These are phyloP conservation scores for Nephrotoma flavescens DNA, from an alignment of 2,888 invertebrate genomes.

Conservation along the genomic window DNA sequence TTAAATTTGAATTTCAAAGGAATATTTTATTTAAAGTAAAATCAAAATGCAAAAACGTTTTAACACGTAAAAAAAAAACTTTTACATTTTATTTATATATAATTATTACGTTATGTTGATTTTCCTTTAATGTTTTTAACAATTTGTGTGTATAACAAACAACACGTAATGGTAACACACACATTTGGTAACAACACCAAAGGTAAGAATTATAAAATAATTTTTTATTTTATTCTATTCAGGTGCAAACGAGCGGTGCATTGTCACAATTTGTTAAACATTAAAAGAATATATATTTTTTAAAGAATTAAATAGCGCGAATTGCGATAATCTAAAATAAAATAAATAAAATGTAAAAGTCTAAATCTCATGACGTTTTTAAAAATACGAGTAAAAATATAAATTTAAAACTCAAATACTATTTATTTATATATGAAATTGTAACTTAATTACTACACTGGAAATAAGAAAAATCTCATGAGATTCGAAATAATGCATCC, in stretches of 20 bases:
- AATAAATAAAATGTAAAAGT: neutral
- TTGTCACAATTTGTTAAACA: neutral
- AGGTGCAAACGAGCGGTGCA: neutral
- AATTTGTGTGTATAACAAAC: neutral
- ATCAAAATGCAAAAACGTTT: neutral
- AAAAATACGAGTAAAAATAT: neutral
- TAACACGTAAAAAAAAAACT: neutral
- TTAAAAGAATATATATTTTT: neutral
- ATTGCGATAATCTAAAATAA: neutral
- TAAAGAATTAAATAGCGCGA: neutral
- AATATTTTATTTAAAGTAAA: neutral
- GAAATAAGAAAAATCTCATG: neutral
- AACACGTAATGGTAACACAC: neutral
- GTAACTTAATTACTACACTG: neutral
- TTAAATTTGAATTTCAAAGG: neutral
- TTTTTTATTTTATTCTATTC: neutral
- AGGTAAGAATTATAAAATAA: neutral
- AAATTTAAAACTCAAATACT: neutral
- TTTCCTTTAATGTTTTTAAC: neutral
- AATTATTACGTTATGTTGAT: neutral
- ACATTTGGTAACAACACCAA: neutral
- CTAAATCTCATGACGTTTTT: neutral
- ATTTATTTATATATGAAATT: neutral
- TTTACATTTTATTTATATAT: neutral
- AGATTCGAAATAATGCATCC: neutral